A percentile compares a stretch with the other conserved stretches of the same genome.
These are phyloP conservation scores for Aleiodes leptofemur DNA, from an alignment of 2,888 invertebrate species.

Conservation along the genomic window DNA sequence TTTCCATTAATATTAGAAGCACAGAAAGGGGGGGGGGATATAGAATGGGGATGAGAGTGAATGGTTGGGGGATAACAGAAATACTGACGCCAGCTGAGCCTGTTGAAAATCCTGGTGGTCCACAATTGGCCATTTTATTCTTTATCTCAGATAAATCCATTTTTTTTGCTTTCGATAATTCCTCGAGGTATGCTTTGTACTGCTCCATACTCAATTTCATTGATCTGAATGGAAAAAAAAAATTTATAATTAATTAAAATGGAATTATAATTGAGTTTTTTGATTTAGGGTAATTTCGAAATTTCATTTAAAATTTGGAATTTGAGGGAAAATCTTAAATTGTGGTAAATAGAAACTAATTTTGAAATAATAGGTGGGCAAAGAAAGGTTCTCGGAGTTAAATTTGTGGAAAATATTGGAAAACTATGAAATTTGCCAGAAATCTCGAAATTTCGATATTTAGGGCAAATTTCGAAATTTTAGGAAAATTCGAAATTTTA, in stretches of 20 bases:
- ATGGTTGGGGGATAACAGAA: neutral
- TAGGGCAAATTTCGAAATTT: slow-evolving; percentile 1
- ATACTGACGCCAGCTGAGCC: slow-evolving; percentile 81
- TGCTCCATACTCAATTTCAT: slow-evolving; percentile 86
- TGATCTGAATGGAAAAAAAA: slow-evolving; percentile 67
- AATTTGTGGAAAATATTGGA: no score
- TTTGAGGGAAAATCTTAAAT: neutral
- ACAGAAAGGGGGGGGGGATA: neutral
- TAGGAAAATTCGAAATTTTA: no score
- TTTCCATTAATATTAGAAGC: neutral
- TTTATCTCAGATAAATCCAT: slow-evolving; percentile 87
- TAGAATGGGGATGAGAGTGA: neutral
- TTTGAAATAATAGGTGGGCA: no score
- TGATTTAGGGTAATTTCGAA: no score
- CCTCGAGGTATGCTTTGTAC: slow-evolving; percentile 90
- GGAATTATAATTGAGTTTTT: neutral
- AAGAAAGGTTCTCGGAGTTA: no score
- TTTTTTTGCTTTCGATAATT: slow-evolving; percentile 89
- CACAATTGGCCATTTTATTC: slow-evolving; percentile 87
- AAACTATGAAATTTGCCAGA: no score
- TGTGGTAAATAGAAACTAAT: no score
- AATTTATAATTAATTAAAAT: slow-evolving; percentile 17
- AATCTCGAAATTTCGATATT: neutral
- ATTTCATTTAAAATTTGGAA: neutral
- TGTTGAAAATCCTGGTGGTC: slow-evolving; percentile 81